A percentile compares a stretch with the other conserved stretches of the same genome.
Conservation (phyloP, 2,797 vertebrate genomes). For the Limnodromus scolopaceus region DNA sequence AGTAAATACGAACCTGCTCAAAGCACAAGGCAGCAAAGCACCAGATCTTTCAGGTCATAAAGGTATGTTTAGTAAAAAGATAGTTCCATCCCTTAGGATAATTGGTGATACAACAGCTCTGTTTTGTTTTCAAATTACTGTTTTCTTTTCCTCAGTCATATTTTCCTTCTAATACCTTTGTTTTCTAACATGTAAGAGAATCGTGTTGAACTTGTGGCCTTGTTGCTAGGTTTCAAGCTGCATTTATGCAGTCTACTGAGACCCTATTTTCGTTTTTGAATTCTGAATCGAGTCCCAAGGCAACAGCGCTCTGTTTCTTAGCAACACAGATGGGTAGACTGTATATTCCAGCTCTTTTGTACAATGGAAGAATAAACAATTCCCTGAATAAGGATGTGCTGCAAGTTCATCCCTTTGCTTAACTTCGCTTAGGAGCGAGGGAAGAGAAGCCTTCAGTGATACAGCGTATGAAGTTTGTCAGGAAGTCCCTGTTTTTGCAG, state of each 20-base stretch:
- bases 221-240: conserved; percentile 72
- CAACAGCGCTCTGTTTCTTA: conserved; percentile 71
- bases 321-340: conserved; percentile 63
- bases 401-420: conserved; percentile 12
- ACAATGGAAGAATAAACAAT: conserved; percentile 38
- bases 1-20: not conserved
- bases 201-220: not conserved
- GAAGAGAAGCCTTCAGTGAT: not conserved
- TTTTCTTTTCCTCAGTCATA: not conserved
- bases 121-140: not conserved
- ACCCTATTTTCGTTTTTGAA: conserved; percentile 42
- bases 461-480: not conserved
- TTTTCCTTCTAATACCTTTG: conserved; percentile 9
- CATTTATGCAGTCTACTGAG: conserved; percentile 57
- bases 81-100: not conserved
- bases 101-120: not conserved
- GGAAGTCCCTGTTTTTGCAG: not conserved
- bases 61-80: not conserved
- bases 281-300: conserved; percentile 55
- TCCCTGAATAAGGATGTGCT: not conserved
- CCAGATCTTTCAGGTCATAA: not conserved
- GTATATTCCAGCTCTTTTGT: conserved; percentile 25
- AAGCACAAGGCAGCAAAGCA: not conserved
- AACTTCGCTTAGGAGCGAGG: not conserved
- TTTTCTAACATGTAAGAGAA: conserved; percentile 50